These are phyloP conservation scores for Melikaiella ostensackeni DNA, from an alignment of 2,888 invertebrate genomes.

Conservation along the genomic window DNA sequence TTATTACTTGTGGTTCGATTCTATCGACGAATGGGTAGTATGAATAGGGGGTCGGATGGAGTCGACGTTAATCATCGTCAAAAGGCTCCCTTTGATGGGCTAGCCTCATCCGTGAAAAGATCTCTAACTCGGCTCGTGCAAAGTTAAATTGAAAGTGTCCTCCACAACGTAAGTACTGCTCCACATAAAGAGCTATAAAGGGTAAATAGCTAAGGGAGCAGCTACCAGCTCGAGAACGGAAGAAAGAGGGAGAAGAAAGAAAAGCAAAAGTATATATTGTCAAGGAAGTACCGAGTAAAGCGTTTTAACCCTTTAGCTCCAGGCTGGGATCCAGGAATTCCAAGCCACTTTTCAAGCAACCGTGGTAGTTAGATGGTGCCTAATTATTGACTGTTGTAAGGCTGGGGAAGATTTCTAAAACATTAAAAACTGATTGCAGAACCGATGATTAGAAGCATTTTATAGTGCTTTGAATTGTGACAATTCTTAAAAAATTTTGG, in stretches of 20 bases:
- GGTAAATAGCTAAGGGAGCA: conserved; percentile 60
- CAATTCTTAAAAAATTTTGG: no score
- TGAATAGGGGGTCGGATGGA: not conserved
- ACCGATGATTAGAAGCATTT: no score
- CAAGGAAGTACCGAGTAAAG: conserved; percentile 48
- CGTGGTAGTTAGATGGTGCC: no score
- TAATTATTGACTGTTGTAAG: no score
- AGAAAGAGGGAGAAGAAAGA: conserved; percentile 33
- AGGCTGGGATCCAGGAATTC: no score
- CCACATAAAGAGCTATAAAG: conserved; percentile 52
- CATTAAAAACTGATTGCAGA: no score
- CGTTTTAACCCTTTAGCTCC: no score
- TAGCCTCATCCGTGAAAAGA: conserved; percentile 44
- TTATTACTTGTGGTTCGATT: conserved; percentile 39
- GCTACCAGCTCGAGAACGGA: conserved; percentile 27
- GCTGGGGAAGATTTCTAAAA: no score
- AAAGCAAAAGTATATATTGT: conserved; percentile 35
- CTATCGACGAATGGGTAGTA: conserved; percentile 15
- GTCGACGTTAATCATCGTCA: conserved; percentile 64
- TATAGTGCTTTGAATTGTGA: no score
- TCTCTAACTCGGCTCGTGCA: conserved; percentile 48
- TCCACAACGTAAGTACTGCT: conserved; percentile 57
- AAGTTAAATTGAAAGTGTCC: conserved; percentile 70
- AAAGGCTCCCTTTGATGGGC: conserved; percentile 64
- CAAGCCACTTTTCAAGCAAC: no score